Percentiles rank a stretch among this genome's conserved stretches.
Conservation (phyloP, 1,140 invertebrate genomes). For the Chrysopa pallens region DNA sequence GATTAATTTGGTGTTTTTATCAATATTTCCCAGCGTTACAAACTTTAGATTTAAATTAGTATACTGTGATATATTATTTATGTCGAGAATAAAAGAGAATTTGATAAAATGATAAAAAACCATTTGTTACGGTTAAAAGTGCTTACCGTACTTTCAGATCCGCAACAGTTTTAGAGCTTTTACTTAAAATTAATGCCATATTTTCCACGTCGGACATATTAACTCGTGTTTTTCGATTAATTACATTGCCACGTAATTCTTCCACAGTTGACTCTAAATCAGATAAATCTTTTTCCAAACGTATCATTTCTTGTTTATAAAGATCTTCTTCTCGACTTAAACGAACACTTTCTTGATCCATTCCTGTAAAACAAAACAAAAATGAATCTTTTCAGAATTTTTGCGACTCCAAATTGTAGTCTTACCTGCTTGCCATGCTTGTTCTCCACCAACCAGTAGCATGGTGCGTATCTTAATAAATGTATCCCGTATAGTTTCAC, state of each 20-base stretch:
- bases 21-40: too few species aligned
- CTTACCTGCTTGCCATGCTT: conserved; percentile 21
- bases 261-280: conserved; percentile 90
- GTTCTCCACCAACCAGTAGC: conserved; percentile 40
- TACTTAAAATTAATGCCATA: conserved; percentile 79
- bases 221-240: conserved; percentile 83
- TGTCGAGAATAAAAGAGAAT: too few species aligned
- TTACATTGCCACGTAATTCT: conserved; percentile 83
- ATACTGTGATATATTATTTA: too few species aligned
- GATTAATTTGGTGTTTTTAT: too few species aligned
- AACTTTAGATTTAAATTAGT: too few species aligned
- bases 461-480: conserved; percentile 67
- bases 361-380: conserved; percentile 11
- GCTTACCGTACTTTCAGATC: conserved; percentile 65
- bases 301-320: conserved; percentile 79
- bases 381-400: neutral
- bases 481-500: conserved; percentile 78
- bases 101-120: too few species aligned
- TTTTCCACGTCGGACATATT: conserved; percentile 94
- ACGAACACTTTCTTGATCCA: conserved; percentile 42
- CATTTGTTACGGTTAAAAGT: too few species aligned
- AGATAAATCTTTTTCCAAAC: conserved; percentile 80
- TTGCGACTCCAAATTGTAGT: neutral
- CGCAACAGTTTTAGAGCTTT: conserved; percentile 61
- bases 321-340: conserved; percentile 63